phyloP scores from a whole-genome alignment of 2,113 vertebrate species.

The Geococcyx californianus region DNA sequence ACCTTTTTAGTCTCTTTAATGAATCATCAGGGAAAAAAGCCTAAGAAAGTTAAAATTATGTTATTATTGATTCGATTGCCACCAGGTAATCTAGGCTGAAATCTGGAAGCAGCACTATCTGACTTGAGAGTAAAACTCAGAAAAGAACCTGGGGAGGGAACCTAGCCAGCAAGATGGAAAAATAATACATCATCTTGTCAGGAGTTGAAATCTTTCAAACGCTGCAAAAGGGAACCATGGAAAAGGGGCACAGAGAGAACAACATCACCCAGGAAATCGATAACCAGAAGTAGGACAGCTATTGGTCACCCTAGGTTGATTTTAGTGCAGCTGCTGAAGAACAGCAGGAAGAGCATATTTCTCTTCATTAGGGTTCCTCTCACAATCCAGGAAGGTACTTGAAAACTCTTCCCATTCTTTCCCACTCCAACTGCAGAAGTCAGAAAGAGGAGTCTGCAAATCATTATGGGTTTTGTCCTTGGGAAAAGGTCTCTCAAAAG shows the following conservation, averaged over 20 bases:
- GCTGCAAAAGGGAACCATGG: not conserved
- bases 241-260: not conserved
- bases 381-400: not conserved
- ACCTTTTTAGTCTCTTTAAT: not conserved
- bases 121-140: not conserved
- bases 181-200: not conserved
- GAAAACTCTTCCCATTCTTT: not conserved
- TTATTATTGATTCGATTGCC: not conserved
- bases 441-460: not conserved
- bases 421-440: not conserved
- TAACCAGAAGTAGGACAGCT: not conserved
- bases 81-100: not conserved
- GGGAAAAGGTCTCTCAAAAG: not conserved
- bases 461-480: not conserved
- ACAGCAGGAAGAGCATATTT: not conserved
- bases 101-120: not conserved
- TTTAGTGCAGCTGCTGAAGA: not conserved
- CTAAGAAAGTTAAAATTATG: not conserved
- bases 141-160: not conserved
- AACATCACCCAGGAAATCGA: not conserved
- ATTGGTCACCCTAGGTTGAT: not conserved
- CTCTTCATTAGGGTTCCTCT: not conserved
- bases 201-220: not conserved
- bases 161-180: not conserved
- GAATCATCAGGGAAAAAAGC: not conserved